These are phyloP conservation scores for Eleutherodactylus coqui DNA, from an alignment of 2,797 vertebrate genomes.

Conservation along the genomic window DNA sequence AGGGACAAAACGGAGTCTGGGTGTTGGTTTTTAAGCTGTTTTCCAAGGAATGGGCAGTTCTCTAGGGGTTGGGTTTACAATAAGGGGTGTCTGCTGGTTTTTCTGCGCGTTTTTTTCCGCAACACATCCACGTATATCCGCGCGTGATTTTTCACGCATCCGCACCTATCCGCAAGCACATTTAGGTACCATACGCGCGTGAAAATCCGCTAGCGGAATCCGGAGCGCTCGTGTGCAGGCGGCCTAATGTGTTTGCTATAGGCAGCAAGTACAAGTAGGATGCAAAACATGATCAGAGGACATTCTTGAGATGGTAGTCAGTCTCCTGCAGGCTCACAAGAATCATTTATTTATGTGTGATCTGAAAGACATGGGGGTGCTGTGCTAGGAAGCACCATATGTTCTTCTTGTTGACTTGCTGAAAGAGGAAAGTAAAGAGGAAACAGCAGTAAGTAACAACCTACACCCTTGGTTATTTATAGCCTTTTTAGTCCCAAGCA, in stretches of 20 bases:
- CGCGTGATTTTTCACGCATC: too few species aligned
- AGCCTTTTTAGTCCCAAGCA: background rate
- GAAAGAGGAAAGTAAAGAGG: constrained; percentile 24
- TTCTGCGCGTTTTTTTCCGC: too few species aligned
- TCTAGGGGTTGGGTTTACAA: too few species aligned
- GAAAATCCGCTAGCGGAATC: too few species aligned
- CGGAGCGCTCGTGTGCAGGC: too few species aligned
- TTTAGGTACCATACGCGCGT: too few species aligned
- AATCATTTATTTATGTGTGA: constrained; percentile 45
- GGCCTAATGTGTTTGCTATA: background rate
- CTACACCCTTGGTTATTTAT: background rate
- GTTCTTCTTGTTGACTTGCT: constrained; percentile 3
- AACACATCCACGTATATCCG: too few species aligned
- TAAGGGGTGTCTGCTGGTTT: too few species aligned
- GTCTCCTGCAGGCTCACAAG: background rate
- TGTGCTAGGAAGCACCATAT: constrained; percentile 36
- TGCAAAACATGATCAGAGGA: constrained; percentile 31
- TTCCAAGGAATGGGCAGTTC: too few species aligned
- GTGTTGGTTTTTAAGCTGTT: too few species aligned
- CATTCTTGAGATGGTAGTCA: constrained; percentile 28
- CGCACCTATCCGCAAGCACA: too few species aligned
- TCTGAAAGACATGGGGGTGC: constrained; percentile 23
- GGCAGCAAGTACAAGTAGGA: background rate
- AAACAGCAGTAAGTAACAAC: constrained; percentile 14
- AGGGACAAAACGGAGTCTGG: too few species aligned